These are phyloP conservation scores for Cygnus buccinator DNA, from an alignment of 2,113 vertebrate genomes.

Conservation along the genomic window DNA sequence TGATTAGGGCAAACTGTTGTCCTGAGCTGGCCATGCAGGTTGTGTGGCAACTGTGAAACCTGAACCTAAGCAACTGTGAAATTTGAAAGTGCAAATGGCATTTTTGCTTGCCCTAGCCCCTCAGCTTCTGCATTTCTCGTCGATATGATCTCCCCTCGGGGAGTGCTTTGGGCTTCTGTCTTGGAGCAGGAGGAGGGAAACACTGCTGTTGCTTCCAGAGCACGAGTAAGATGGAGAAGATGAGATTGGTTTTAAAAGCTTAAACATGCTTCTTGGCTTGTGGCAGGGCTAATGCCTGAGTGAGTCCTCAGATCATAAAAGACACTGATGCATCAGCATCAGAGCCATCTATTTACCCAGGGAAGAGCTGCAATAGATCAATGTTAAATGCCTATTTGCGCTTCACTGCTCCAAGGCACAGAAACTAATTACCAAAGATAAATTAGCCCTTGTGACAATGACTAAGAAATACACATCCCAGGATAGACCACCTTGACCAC, in stretches of 20 bases:
- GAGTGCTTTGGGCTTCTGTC: not conserved
- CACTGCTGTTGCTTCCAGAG: not conserved
- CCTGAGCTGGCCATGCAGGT: not conserved
- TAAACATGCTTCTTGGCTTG: not conserved
- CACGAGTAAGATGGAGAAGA: not conserved
- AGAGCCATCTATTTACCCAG: slow-evolving; percentile 47
- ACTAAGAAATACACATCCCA: slow-evolving; percentile 40
- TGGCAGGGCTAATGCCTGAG: slow-evolving; percentile 23
- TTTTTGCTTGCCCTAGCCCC: not conserved
- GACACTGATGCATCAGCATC: slow-evolving; percentile 39
- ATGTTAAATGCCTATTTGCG: slow-evolving; percentile 56
- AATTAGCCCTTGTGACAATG: slow-evolving; percentile 62
- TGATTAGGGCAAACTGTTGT: not conserved
- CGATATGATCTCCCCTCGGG: fast-evolving
- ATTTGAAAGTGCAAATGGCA: not conserved
- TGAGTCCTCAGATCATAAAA: slow-evolving; percentile 15
- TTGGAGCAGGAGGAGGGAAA: not conserved
- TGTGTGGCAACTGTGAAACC: not conserved
- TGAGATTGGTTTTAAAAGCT: not conserved
- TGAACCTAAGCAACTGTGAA: not conserved
- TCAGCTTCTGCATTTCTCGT: not conserved
- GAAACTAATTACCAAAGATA: slow-evolving; percentile 67
- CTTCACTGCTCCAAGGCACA: slow-evolving; percentile 53
- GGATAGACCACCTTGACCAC: slow-evolving; percentile 43
- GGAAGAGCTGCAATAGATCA: slow-evolving; percentile 62